Base-by-base conservation (phyloP, 2,888 invertebrate species). In the Drosophila prostipennis region DNA sequence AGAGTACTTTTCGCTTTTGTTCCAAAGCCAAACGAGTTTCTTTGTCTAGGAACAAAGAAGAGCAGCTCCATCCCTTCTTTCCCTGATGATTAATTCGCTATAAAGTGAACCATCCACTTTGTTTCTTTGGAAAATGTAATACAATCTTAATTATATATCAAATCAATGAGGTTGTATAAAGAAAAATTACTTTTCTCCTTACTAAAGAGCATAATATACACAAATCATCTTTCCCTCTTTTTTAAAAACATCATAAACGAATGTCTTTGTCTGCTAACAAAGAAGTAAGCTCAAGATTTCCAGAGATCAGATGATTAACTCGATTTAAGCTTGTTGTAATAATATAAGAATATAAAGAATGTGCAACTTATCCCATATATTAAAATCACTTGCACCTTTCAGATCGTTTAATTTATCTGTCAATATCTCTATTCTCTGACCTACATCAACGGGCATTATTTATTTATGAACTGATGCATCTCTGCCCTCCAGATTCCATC, bases 371-470 rank as follows among this genome's bases (percentile, higher is more conserved):
- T 32, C 3, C 48, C 6, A 48, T 8, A 11, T 16, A 32, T 19
- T 6, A 7, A 19, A 11, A 19, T 14, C 16, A 48, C 13, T 48
- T 48, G 34, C 48, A 48, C 48, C 39, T 10, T 32, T 14, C 39
- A 39, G 23, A 36, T 26, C 34, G n/a, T 1, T 3, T 26, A 26
- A 26, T 23, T 48, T 14, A 19, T 54, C 19, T 11, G 10, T 10
- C 4, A 6, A 19, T 26, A 16, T 26, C n/a, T 39, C n/a, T 39
- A 19, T 10, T n/a, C n/a, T 60, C 36, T 40, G 61, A 60, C 61
- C 61, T 63, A 63, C 61, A 63, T 63, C 40, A 63, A 61, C 39
- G 14, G 23, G 10, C 37, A 53, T n/a, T 52, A 34, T 43, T 60
- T 60, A 60, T 45, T 29, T 43, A 45, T 61, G 51, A 52, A 52